phyloP scores from a whole-genome alignment of 2,113 vertebrate genomes.

The Callionymus lyra region DNA sequence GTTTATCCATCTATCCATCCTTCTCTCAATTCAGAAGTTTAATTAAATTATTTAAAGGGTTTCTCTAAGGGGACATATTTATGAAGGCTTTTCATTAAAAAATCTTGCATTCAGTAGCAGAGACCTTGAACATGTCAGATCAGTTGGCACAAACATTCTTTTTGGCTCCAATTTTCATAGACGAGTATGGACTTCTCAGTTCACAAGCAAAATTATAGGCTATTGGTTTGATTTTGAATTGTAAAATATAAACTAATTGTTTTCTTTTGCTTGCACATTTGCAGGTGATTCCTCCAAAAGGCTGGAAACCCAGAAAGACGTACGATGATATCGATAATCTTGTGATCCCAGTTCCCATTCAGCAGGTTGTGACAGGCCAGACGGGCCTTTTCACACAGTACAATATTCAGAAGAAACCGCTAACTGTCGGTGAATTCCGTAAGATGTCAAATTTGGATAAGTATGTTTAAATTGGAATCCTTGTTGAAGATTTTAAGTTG shows the following conservation, averaged over 20 bases:
- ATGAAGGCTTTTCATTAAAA: too few species aligned
- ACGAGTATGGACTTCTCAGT: too few species aligned
- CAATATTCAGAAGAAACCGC: constrained; percentile 98
- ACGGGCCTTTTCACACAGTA: constrained; percentile 98
- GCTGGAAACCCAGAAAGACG: constrained; percentile 82
- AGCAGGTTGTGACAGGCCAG: constrained; percentile 94
- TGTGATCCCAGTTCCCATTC: constrained; percentile 91
- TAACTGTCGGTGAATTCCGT: constrained; percentile 88
- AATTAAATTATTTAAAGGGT: too few species aligned
- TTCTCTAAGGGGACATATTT: too few species aligned
- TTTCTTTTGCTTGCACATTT: neutral
- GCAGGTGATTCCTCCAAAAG: constrained; percentile 89
- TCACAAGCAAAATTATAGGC: too few species aligned
- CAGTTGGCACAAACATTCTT: too few species aligned
- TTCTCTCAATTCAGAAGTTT: too few species aligned
- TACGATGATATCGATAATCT: constrained; percentile 92
- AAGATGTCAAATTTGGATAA: constrained; percentile 88
- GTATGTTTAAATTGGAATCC: constrained; percentile 54
- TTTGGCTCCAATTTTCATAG: too few species aligned
- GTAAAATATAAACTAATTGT: neutral
- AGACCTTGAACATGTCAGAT: too few species aligned
- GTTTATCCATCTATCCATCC: too few species aligned
- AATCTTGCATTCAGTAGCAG: too few species aligned
- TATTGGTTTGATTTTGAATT: too few species aligned
- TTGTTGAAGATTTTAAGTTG: neutral